Conservation (phyloP, 1,140 invertebrate species). For the Drosophila persimilis region DNA sequence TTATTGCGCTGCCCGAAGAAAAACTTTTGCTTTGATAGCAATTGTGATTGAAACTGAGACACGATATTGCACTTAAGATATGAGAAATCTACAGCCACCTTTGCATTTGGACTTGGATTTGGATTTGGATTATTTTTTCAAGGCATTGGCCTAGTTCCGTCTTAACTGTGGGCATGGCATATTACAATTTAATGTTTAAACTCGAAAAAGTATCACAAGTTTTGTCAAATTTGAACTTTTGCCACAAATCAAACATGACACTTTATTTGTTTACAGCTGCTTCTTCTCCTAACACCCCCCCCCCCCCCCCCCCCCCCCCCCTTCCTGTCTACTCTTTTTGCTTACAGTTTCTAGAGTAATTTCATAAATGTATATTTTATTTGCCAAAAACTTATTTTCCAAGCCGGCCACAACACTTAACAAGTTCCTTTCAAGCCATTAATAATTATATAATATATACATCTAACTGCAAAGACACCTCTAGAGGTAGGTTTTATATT, state of each 20-base stretch:
- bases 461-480: conserved; percentile 36
- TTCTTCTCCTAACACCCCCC: no score
- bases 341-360: neutral
- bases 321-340: neutral
- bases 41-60: conserved; percentile 60
- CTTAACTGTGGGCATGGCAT: neutral
- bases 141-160: conserved; percentile 10
- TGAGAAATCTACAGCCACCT: conserved; percentile 4
- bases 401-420: conserved; percentile 14
- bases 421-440: conserved; percentile 15
- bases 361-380: conserved; percentile 5
- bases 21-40: conserved; percentile 57
- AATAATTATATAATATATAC: conserved; percentile 39
- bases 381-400: conserved; percentile 24
- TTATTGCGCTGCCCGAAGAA: conserved; percentile 52
- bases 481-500: conserved; percentile 23
- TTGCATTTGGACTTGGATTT: no score
- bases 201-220: neutral
- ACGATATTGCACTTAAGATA: conserved; percentile 68
- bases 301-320: no score
- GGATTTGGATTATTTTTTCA: conserved; percentile 26
- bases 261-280: no score
- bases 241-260: neutral
- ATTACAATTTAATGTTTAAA: no score
- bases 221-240: conserved; percentile 7